Base-by-base conservation (phyloP, 1,140 invertebrate genomes). In the Caerostris extrusa region DNA sequence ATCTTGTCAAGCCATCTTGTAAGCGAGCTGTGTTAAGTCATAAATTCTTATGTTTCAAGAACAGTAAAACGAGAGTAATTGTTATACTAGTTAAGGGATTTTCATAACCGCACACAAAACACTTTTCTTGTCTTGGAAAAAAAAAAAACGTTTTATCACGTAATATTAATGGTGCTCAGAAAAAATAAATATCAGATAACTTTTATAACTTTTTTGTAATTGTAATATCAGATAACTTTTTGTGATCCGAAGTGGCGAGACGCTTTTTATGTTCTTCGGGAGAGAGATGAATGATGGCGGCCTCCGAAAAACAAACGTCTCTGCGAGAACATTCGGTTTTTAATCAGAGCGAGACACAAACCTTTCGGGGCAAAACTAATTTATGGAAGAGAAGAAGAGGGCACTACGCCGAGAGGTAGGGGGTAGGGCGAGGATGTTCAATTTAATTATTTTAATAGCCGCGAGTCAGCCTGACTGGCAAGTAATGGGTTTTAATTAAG, bases 391-490 rank as follows among this genome's bases (percentile, higher is more conserved):
- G 19, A 71, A 19, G 19, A 71, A 7, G 50, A 71, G 10, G 0
- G 0, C 34, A 10, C 19, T 71, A n/a, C n/a, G n/a, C 69, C 69
- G 10, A 3, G 34, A 7, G 7, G 34, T 3, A 2, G 34, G 34
- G 34, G 34, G 34, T n/a, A n/a, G 34, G 34, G 34, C 34, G 19
- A 50, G 8, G 34, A 71, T 50, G 69, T 71, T 71, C 69, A 19
- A 34, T 71, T 71, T 71, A 71, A 71, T 71, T 71, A 71, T 71
- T 71, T 71, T 71, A 71, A 71, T 71, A 71, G 69, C 69, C 19
- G n/a, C 69, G 69, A 71, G 69, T 71, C 34, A 10, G 69, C 3
- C 69, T 50, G 69, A 34, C 69, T 7, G 19, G 19, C n/a, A 34
- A 71, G 34, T 71, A 71, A 71, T 71, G 61, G 61, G 12, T 64